A percentile compares a stretch with the other conserved stretches of the same genome.
phyloP scores from a whole-genome alignment of 2,888 invertebrate genomes.

The Apamea epomidion region DNA sequence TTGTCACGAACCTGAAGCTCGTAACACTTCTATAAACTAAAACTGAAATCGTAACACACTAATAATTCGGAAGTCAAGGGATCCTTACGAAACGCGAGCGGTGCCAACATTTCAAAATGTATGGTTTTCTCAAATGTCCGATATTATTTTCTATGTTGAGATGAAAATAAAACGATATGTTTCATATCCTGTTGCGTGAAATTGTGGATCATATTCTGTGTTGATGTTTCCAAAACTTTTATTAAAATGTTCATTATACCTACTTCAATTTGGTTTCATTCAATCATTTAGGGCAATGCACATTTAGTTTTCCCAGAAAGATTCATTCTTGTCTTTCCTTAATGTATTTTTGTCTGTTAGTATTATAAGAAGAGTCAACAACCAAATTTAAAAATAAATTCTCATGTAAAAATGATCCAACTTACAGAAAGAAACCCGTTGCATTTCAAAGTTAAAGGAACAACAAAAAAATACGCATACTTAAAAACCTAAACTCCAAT shows the following conservation, averaged over 20 bases:
- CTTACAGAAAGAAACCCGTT: background rate
- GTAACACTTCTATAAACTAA: background rate
- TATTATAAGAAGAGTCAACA: background rate
- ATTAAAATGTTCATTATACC: background rate
- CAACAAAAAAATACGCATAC: background rate
- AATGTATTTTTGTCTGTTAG: background rate
- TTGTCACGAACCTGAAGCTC: no score
- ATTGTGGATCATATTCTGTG: background rate
- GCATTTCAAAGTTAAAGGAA: background rate
- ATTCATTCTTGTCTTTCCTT: background rate
- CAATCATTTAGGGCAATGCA: background rate
- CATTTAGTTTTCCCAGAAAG: background rate
- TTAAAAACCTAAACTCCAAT: background rate
- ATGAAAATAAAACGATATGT: slow-evolving; percentile 2
- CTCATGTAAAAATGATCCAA: background rate
- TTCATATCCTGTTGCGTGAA: background rate
- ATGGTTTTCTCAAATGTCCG: slow-evolving; percentile 17
- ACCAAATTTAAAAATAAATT: background rate
- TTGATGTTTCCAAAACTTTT: background rate
- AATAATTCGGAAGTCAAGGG: slow-evolving; percentile 19
- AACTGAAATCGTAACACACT: background rate
- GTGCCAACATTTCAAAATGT: slow-evolving; percentile 36
- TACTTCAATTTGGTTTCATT: background rate
- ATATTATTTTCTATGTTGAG: slow-evolving; percentile 29
- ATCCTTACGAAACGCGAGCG: slow-evolving; percentile 17